Percentiles rank a stretch among this genome's conserved stretches.
phyloP scores from a whole-genome alignment of 1,140 invertebrate genomes.

The Pinna nobilis region DNA sequence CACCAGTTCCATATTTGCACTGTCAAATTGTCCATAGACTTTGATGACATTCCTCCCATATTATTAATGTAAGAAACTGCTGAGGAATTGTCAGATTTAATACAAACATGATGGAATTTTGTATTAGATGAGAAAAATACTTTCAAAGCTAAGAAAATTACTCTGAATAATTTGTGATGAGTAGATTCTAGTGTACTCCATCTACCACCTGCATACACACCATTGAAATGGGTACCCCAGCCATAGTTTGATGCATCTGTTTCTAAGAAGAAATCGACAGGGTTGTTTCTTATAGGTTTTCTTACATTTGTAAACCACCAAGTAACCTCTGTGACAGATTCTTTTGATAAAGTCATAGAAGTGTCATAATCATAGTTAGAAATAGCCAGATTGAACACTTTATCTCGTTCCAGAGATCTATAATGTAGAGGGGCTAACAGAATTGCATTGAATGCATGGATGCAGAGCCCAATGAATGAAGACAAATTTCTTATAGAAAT shows the following conservation, averaged over 20 bases:
- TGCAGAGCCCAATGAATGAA: conserved; percentile 26
- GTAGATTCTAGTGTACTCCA: conserved; percentile 2
- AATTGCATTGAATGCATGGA: conserved; percentile 29
- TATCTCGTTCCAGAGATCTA: conserved; percentile 27
- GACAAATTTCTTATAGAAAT: conserved; percentile 18
- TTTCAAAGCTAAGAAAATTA: neutral
- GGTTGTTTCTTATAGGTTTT: conserved; percentile 7
- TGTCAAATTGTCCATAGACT: conserved; percentile 1
- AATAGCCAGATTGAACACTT: conserved; percentile 10
- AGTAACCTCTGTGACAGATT: conserved; percentile 8
- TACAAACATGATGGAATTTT: conserved; percentile 2
- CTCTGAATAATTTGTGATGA: conserved; percentile 23
- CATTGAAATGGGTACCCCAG: conserved; percentile 18
- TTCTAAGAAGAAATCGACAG: conserved; percentile 9
- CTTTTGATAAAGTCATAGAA: neutral
- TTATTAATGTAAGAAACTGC: conserved; percentile 31
- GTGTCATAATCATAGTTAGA: conserved; percentile 28
- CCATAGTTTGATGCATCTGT: conserved; percentile 26
- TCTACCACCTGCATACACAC: conserved; percentile 6
- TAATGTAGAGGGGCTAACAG: conserved; percentile 24
- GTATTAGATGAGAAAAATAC: neutral
- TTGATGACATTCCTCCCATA: conserved; percentile 27
- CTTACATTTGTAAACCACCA: conserved; percentile 29
- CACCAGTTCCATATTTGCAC: conserved; percentile 28
- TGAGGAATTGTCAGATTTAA: conserved; percentile 20